Evolutionary conservation across 2,113 vertebrate genomes (phyloP), one percentile per base, ranked within the genome.

Genomic region (Noturus placidus): DNA sequence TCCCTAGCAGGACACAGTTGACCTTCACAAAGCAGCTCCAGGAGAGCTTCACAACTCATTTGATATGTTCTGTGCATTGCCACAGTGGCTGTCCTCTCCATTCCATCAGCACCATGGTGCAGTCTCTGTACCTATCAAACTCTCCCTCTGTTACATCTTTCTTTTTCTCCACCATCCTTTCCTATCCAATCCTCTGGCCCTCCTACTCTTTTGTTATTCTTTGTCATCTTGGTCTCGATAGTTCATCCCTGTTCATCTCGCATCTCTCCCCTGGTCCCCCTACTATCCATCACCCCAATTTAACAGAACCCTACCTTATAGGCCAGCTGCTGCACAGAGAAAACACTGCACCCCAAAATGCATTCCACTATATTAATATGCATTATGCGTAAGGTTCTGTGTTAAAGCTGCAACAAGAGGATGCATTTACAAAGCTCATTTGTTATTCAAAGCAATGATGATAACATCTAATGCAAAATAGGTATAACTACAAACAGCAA

Each of bases 21-120:
- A 95, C 94, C 94, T 95, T 93, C 92, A 92, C 87, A 87, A 79
- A 72, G 88, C 85, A 91, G 93, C 94, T 93, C 93, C 88, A 92
- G 93, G 94, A 95, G 93, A 92, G 92, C 93, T 94, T 95, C 95
- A 94, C 93, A 93, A 94, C 92, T 93, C 90, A 95, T 95, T 94
- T 95, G 92, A 92, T 90, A 86, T 93, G 91, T 92, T 88, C 85
- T 92, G 93, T 92, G 89, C 92, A 90, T 90, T 83, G 91, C 90
- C 82, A 92, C 94, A 88, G 94, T 89, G 92, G 93, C 94, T 93
- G 92, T 95, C 94, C 91, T 90, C 90, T 95, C 93, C 91, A 87
- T 94, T 95, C 93, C 89, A 93, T 95, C 94, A 95, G 87, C 82
- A 25, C 89, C 22, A 87, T 88, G 89, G 90, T 92, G 92, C 92